Base-by-base conservation (phyloP, 2,797 vertebrate species). In the Gallinago solitaria region DNA sequence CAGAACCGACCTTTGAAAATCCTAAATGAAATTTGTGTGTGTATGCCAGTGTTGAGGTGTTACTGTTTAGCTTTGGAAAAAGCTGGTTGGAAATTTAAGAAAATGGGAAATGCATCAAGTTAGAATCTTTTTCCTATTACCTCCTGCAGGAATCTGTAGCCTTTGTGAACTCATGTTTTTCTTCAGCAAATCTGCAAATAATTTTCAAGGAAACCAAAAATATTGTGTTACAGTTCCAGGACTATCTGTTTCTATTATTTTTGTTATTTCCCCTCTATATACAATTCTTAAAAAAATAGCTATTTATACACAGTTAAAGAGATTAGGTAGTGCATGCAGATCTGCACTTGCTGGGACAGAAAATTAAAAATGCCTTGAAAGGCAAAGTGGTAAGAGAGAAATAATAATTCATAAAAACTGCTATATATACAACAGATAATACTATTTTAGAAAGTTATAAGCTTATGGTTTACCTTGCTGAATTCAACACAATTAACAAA, bases 1-100 rank as follows among this genome's bases (percentile, higher is more conserved):
- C 33, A 90, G 37, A 82, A 82, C 5, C 67, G 90, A 95, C 59
- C 51, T 90, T 87, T 91, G 54, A 93, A 95, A 90, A 73, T 50
- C 83, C 65, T 63, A 83, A 75, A 73, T 75, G 27, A 88, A 88
- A 83, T 76, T 33, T 93, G 51, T 47, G 33, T 21, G 37, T 45
- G 59, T 51, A 65, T 51, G 47, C 50, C 80, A 86, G 70, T 24
- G 11, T 57, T 73, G 64, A 91, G 67, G 73, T 89, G 21, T 73
- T 54, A 54, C n/a, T 63, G 15, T 51, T 86, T 48, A 69, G 45
- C 74, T 82, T 88, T 51, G 70, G 63, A 89, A 91, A 88, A 91
- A 84, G 43, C 16, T 79, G 16, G 25, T 23, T 90, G 21, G 47
- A 93, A 91, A 61, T 50, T 59, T 59, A 73, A 84, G 70, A 81